A percentile compares a stretch with the other conserved stretches of the same genome.
Conservation (phyloP, 2,113 vertebrate genomes). For the Alligator mississippiensis region DNA sequence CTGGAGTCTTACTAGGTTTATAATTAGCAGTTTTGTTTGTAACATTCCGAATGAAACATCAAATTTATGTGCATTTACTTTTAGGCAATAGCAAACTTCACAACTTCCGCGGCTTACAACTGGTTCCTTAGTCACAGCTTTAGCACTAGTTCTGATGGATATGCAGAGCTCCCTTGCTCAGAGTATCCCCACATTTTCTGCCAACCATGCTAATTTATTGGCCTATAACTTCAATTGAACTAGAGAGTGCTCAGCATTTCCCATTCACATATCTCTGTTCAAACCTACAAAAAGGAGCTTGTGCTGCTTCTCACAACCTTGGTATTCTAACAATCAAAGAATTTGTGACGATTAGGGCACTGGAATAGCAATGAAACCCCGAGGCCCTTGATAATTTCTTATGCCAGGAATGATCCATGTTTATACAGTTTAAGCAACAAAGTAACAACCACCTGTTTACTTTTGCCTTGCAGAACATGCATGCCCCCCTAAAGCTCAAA, state of each 20-base stretch:
- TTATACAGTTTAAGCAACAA: too few relatives aligned
- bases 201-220: background rate
- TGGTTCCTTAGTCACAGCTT: background rate
- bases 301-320: background rate
- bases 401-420: too few relatives aligned
- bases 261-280: background rate
- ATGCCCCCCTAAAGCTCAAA: too few relatives aligned
- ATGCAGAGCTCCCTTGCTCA: background rate
- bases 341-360: background rate
- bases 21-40: background rate
- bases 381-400: background rate
- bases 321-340: background rate
- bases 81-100: background rate
- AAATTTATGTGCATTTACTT: background rate
- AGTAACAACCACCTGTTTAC: too few relatives aligned
- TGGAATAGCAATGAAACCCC: background rate
- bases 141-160: background rate
- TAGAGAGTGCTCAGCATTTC: background rate
- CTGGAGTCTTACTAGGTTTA: background rate
- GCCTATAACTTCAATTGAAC: background rate
- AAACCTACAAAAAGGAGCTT: background rate
- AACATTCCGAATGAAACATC: background rate
- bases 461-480: too few relatives aligned
- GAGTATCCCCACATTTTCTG: background rate
- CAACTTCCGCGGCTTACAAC: background rate